Conservation (phyloP, 1,140 invertebrate genomes). For the Apolygus lucorum region DNA sequence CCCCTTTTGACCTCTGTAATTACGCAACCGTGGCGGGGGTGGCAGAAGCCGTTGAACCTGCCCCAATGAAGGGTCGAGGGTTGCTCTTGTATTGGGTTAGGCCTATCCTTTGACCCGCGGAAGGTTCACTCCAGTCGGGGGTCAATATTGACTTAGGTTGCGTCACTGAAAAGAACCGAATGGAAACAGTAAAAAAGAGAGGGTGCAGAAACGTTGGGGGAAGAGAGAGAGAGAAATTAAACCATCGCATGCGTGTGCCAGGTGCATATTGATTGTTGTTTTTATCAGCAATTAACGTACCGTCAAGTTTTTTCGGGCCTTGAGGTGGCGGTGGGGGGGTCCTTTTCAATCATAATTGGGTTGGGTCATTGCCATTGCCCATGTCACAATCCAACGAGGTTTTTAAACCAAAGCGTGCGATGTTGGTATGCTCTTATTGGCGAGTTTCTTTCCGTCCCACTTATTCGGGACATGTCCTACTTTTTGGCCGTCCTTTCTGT, state of each 20-base stretch:
- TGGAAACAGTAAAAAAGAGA: too few relatives aligned
- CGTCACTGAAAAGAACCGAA: too few relatives aligned
- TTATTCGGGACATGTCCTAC: too few relatives aligned
- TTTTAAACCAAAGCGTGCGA: background rate
- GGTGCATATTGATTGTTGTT: conserved; percentile 11
- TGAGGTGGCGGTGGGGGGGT: background rate
- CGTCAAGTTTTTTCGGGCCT: too few relatives aligned
- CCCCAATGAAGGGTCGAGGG: too few relatives aligned
- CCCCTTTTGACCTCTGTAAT: background rate
- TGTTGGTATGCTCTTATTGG: too few relatives aligned
- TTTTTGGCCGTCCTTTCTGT: too few relatives aligned
- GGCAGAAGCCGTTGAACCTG: background rate
- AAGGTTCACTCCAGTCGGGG: background rate
- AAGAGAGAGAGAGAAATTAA: conserved; percentile 4
- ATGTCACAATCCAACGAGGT: background rate
- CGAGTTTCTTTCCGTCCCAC: too few relatives aligned
- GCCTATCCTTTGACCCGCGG: conserved; percentile 2
- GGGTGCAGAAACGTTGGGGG: background rate
- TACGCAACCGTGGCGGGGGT: background rate
- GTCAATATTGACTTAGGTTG: conserved; percentile 8
- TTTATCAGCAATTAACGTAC: conserved; percentile 6
- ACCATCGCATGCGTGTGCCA: conserved; percentile 1
- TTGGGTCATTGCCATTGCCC: conserved; percentile 14
- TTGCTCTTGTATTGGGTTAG: too few relatives aligned
- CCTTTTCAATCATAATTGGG: conserved; percentile 7